These are phyloP conservation scores for Prunella strophiata DNA, from an alignment of 2,797 vertebrate genomes.

Conservation along the genomic window DNA sequence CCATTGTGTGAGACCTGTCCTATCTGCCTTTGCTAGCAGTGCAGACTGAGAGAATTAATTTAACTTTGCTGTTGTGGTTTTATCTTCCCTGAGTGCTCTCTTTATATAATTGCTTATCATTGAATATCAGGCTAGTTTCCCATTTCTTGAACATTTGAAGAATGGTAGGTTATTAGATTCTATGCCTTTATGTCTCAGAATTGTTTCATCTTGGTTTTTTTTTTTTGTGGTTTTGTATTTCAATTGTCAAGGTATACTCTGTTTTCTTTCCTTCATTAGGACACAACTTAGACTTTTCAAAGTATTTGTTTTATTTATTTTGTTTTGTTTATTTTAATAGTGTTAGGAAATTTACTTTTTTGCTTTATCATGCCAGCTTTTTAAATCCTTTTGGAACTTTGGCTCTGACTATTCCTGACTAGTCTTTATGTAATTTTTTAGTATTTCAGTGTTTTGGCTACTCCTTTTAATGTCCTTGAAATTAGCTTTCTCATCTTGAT, in stretches of 20 bases:
- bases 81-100: conserved; percentile 24
- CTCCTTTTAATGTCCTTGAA: not conserved
- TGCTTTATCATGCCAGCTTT: not conserved
- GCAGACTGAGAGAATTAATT: conserved; percentile 14
- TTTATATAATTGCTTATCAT: conserved; percentile 4
- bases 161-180: conserved; percentile 10
- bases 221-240: conserved; percentile 16
- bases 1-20: not conserved
- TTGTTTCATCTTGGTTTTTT: not conserved
- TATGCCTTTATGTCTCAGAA: not conserved
- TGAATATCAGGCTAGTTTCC: conserved; percentile 24
- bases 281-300: not conserved
- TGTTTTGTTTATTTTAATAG: not conserved
- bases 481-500: not conserved
- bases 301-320: not conserved
- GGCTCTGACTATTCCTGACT: not conserved
- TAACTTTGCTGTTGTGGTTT: conserved; percentile 18
- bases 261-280: not conserved
- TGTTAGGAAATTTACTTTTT: not conserved
- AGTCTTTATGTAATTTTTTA: not conserved
- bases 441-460: not conserved
- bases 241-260: not conserved
- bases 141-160: conserved; percentile 43
- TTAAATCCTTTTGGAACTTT: not conserved
- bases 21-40: not conserved